Evolutionary conservation across 2,888 invertebrate genomes (phyloP).

Genomic region (Coenonympha arcania): DNA sequence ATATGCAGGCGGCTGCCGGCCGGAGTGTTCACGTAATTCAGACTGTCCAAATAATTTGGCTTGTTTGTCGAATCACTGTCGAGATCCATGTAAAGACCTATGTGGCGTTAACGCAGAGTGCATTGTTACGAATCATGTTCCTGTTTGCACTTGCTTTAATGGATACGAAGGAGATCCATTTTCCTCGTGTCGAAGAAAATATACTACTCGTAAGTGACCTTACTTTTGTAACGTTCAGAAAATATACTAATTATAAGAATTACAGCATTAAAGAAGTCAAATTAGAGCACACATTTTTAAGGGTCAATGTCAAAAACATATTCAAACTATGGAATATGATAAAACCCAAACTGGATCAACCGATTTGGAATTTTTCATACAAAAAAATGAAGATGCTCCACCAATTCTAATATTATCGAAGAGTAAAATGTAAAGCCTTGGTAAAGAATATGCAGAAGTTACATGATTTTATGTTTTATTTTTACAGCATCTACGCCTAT

Average conservation of each 20-base stretch:
- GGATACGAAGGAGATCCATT: slow-evolving; percentile 90
- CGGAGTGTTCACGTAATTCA: slow-evolving; percentile 87
- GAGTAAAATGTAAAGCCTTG: no score
- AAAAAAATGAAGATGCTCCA: no score
- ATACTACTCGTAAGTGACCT: slow-evolving; percentile 69
- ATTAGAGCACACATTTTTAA: no score
- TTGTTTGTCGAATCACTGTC: slow-evolving; percentile 87
- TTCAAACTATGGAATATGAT: no score
- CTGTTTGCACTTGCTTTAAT: slow-evolving; percentile 83
- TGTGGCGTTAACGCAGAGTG: slow-evolving; percentile 90
- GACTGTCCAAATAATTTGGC: slow-evolving; percentile 85
- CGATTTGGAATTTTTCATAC: no score
- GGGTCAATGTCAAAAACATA: no score
- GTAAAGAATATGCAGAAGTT: not conserved
- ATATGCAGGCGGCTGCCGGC: slow-evolving; percentile 86
- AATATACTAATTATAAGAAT: not conserved
- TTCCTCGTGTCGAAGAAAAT: slow-evolving; percentile 79
- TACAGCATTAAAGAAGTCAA: no score
- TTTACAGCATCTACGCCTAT: slow-evolving; percentile 36
- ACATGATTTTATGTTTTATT: not conserved
- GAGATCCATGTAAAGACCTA: slow-evolving; percentile 88
- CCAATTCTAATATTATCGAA: no score
- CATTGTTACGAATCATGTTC: slow-evolving; percentile 85
- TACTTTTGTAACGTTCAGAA: not conserved
- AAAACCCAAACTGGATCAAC: no score